Percentiles rank a stretch among this genome's conserved stretches.
These are phyloP conservation scores for Helarctos malayanus DNA, from an alignment of 2,797 vertebrate species.

Conservation along the genomic window DNA sequence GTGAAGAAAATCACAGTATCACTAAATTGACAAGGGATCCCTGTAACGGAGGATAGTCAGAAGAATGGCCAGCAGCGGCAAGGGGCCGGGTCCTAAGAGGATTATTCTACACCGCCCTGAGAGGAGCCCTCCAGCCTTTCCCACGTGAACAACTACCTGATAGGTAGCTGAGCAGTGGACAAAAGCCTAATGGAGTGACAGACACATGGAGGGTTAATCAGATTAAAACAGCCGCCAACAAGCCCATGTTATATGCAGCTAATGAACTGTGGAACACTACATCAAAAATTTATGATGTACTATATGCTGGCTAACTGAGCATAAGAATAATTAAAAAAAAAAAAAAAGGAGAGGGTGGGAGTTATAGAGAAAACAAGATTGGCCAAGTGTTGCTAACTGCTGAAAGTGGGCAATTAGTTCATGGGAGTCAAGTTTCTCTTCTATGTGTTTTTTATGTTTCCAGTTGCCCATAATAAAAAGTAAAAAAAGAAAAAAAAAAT, in stretches of 20 bases:
- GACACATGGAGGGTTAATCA: not conserved
- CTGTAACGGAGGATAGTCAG: not conserved
- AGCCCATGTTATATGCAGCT: not conserved
- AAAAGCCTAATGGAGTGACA: not conserved
- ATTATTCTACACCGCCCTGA: not conserved
- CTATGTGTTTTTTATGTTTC: slow-evolving; percentile 22
- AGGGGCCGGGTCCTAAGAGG: rapidly evolving
- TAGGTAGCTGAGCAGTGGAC: not conserved
- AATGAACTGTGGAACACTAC: too few species aligned
- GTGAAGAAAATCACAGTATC: not conserved
- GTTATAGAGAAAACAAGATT: slow-evolving; percentile 63
- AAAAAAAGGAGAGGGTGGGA: not conserved
- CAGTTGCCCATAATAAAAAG: slow-evolving; percentile 31
- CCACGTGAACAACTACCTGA: not conserved
- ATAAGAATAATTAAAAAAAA: too few species aligned
- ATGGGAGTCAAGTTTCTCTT: slow-evolving; percentile 26
- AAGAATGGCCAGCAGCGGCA: not conserved
- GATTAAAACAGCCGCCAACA: not conserved
- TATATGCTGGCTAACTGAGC: too few species aligned
- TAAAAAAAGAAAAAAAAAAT: slow-evolving; percentile 26
- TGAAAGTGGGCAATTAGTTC: slow-evolving; percentile 34
- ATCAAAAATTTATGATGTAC: too few species aligned
- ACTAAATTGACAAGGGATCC: not conserved
- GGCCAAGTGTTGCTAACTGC: slow-evolving; percentile 64
- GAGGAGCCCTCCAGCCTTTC: not conserved